Conservation (phyloP, 2,113 vertebrate species). For the Phylloscopus whistleri region DNA sequence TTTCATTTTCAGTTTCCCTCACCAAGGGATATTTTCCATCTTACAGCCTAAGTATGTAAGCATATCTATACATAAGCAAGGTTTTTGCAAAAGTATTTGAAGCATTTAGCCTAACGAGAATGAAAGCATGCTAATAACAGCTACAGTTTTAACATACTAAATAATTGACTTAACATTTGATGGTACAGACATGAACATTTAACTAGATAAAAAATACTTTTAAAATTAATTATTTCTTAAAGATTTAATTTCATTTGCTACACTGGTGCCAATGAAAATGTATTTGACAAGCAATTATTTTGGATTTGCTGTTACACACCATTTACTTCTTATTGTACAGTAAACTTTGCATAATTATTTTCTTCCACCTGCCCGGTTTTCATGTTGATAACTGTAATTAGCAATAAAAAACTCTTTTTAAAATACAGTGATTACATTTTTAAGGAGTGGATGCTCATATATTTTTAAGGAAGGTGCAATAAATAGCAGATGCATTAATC, state of each 20-base stretch:
- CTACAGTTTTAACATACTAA: neutral
- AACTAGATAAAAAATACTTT: neutral
- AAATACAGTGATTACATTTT: neutral
- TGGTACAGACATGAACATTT: neutral
- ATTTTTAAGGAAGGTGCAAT: neutral
- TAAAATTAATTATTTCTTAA: neutral
- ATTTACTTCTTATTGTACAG: neutral
- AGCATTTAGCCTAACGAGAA: neutral
- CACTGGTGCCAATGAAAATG: neutral
- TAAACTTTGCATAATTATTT: neutral
- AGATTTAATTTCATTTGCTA: neutral
- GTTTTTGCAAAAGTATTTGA: neutral
- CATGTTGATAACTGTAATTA: neutral
- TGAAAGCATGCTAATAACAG: neutral
- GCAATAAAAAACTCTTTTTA: neutral
- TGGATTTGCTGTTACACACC: neutral
- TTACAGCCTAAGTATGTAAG: neutral
- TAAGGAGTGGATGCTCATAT: neutral
- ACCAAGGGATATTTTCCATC: neutral
- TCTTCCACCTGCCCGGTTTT: neutral
- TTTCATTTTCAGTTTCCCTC: neutral
- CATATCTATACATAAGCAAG: neutral
- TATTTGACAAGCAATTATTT: neutral
- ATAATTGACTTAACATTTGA: neutral
- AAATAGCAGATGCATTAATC: neutral